A percentile compares a stretch with the other conserved stretches of the same genome.
Conservation (phyloP, 2,113 vertebrate genomes). For the Typhlomys cinereus region DNA sequence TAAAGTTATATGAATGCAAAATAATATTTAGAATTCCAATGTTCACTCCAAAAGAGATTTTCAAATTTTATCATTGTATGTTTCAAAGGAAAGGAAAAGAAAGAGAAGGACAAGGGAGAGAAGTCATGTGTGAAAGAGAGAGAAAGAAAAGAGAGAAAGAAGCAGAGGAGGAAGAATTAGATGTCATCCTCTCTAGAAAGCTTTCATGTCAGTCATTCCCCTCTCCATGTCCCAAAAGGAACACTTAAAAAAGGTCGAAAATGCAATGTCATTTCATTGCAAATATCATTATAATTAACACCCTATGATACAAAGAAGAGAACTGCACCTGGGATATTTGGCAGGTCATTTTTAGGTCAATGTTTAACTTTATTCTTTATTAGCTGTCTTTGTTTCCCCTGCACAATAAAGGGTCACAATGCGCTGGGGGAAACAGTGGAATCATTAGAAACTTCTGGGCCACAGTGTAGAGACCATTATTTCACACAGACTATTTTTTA, state of each 20-base stretch:
- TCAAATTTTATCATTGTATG: conserved; percentile 29
- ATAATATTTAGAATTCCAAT: conserved; percentile 16
- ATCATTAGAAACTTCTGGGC: conserved; percentile 40
- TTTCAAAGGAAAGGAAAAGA: neutral
- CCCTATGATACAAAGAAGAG: conserved; percentile 23
- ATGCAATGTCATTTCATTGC: conserved; percentile 9
- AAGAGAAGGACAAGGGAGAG: neutral
- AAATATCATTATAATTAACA: conserved; percentile 37
- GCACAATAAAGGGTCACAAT: neutral
- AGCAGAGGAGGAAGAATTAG: neutral
- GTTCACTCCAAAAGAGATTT: neutral
- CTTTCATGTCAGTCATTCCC: neutral
- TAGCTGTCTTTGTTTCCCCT: neutral
- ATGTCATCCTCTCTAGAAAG: neutral
- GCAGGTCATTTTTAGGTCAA: neutral
- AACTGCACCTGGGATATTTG: neutral
- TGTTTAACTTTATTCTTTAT: conserved; percentile 4
- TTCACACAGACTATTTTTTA: conserved; percentile 47
- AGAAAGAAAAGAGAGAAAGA: neutral
- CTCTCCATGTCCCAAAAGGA: neutral
- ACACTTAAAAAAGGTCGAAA: neutral
- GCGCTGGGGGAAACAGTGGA: neutral
- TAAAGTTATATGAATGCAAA: conserved; percentile 9
- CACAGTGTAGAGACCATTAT: conserved; percentile 21
- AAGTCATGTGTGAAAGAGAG: too few species aligned